These are phyloP conservation scores for Pangasianodon hypophthalmus DNA, from an alignment of 2,113 vertebrate genomes.

Conservation along the genomic window DNA sequence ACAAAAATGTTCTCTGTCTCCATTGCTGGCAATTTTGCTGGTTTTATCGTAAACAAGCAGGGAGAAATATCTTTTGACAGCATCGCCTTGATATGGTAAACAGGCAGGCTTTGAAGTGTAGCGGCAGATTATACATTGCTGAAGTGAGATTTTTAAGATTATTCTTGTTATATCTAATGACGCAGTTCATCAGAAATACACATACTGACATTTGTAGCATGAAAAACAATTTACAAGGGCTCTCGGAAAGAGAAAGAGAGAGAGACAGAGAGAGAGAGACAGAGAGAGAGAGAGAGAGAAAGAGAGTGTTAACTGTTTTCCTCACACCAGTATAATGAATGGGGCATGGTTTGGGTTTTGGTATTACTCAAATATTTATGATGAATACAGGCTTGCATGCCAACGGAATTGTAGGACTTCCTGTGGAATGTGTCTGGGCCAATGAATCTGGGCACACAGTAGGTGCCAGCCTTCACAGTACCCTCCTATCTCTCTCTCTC, in stretches of 20 bases:
- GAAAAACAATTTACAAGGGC: conserved; percentile 58
- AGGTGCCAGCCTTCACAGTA: conserved; percentile 54
- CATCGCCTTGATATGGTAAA: conserved; percentile 66
- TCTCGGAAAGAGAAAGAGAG: conserved; percentile 29
- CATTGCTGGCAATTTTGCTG: conserved; percentile 60
- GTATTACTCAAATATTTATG: conserved; percentile 65
- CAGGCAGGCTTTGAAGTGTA: conserved; percentile 64
- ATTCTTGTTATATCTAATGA: conserved; percentile 66
- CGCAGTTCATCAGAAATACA: conserved; percentile 63
- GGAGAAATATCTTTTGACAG: conserved; percentile 62
- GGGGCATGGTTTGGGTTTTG: conserved; percentile 56
- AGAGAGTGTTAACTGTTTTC: conserved; percentile 49
- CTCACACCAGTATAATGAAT: conserved; percentile 59
- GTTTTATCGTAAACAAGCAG: conserved; percentile 61
- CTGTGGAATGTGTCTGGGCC: conserved; percentile 56
- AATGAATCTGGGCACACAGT: conserved; percentile 48
- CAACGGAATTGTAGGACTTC: conserved; percentile 56
- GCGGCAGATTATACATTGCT: conserved; percentile 59
- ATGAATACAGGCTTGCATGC: conserved; percentile 54
- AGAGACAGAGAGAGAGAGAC: conserved; percentile 14
- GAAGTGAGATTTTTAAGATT: conserved; percentile 66
- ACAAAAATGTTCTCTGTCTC: conserved; percentile 64
- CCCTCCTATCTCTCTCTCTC: conserved; percentile 18
- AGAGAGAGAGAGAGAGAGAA: conserved; percentile 17
- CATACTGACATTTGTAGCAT: conserved; percentile 59